Conservation (phyloP, 2,113 vertebrate genomes). For the Steatornis caripensis region DNA sequence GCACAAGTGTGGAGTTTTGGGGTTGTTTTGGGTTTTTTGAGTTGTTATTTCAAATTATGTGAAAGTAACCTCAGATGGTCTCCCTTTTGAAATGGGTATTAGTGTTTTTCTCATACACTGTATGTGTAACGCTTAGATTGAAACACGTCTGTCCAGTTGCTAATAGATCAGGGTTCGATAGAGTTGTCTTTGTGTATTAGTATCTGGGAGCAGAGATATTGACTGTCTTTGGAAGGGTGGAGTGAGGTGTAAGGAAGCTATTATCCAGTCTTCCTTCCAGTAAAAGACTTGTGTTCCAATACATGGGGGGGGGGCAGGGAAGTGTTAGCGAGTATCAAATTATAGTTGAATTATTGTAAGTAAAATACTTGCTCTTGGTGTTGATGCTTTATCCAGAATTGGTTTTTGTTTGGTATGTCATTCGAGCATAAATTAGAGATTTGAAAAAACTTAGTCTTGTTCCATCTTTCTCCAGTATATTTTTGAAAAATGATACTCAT, state of each 20-base stretch:
- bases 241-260: background rate
- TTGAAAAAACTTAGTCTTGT: background rate
- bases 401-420: background rate
- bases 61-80: background rate
- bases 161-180: background rate
- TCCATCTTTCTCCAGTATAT: background rate
- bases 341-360: background rate
- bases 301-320: background rate
- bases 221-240: background rate
- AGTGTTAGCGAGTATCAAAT: background rate
- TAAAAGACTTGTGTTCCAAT: background rate
- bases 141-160: background rate
- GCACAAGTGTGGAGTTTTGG: background rate
- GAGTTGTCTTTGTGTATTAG: background rate
- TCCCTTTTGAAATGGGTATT: background rate
- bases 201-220: background rate
- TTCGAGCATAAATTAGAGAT: background rate
- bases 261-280: background rate
- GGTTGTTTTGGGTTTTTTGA: fast-evolving
- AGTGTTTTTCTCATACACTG: fast-evolving
- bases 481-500: background rate
- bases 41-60: background rate
- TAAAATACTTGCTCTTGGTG: background rate
- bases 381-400: background rate
- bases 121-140: background rate